Percentiles rank a stretch among this genome's conserved stretches.
phyloP scores from a whole-genome alignment of 2,888 invertebrate genomes.

The Drosophila pegasa region DNA sequence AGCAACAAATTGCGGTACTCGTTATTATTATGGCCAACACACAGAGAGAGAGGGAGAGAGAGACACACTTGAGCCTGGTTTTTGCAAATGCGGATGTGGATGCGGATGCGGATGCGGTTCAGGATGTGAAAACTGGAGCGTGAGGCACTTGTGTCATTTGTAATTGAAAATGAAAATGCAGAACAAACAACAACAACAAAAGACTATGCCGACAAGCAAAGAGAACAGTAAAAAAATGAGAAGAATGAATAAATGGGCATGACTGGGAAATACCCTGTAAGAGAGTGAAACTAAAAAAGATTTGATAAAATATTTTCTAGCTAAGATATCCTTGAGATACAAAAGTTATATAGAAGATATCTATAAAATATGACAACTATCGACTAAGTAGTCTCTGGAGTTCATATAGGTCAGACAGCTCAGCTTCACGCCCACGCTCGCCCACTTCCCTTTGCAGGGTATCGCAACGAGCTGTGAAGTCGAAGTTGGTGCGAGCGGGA shows the following conservation, averaged over 20 bases:
- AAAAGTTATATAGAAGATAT: neutral
- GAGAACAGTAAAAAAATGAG: constrained; percentile 13
- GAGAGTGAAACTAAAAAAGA: neutral
- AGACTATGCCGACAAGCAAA: constrained; percentile 41
- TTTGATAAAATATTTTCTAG: accelerated
- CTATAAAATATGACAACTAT: neutral
- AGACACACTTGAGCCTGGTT: constrained; percentile 31
- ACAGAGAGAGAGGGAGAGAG: constrained; percentile 10
- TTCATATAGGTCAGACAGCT: neutral
- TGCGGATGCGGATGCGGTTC: constrained; percentile 21
- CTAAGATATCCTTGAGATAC: neutral
- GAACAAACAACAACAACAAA: constrained; percentile 63
- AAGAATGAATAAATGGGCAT: neutral
- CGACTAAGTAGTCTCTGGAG: neutral
- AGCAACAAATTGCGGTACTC: constrained; percentile 69
- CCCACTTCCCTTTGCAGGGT: neutral
- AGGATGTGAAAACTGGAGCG: constrained; percentile 66
- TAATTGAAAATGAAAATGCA: constrained; percentile 80
- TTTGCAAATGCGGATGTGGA: constrained; percentile 17
- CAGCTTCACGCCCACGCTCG: neutral
- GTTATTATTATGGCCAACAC: constrained; percentile 60
- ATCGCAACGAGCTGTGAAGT: neutral
- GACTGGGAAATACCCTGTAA: neutral
- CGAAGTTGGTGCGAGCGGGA: constrained; percentile 12
- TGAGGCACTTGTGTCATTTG: constrained; percentile 80